Conservation (phyloP, 2,797 vertebrate species). For the Trachurus trachurus region DNA sequence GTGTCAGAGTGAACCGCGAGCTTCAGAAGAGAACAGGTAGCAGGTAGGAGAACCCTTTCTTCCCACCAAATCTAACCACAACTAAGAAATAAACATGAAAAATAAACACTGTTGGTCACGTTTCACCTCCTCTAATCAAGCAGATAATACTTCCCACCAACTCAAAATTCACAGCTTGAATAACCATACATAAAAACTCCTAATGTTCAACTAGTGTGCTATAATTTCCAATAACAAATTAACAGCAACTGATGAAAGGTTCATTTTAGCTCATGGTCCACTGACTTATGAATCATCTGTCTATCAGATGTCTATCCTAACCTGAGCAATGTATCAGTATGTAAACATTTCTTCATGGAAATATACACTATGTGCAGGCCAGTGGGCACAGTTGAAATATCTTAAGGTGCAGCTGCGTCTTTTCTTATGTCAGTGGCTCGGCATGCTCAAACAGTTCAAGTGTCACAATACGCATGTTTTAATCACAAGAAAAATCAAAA, state of each 20-base stretch:
- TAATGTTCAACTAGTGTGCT: conserved; percentile 70
- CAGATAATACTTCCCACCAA: conserved; percentile 61
- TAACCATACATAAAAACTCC: conserved; percentile 58
- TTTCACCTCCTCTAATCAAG: conserved; percentile 51
- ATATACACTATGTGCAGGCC: conserved; percentile 71
- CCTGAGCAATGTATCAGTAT: conserved; percentile 83
- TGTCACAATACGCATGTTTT: conserved; percentile 53
- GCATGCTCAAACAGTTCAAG: conserved; percentile 76
- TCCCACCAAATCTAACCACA: conserved; percentile 53
- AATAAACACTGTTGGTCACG: conserved; percentile 32
- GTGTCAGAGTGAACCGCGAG: conserved; percentile 59
- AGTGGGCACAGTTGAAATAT: conserved; percentile 56
- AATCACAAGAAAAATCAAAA: conserved; percentile 45
- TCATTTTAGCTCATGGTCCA: conserved; percentile 70
- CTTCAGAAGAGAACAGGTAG: conserved; percentile 58
- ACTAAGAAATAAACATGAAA: conserved; percentile 56
- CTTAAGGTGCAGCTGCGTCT: conserved; percentile 66
- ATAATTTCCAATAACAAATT: conserved; percentile 72
- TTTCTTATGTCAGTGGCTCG: conserved; percentile 55
- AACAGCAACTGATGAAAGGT: conserved; percentile 69
- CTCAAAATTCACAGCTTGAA: conserved; percentile 61
- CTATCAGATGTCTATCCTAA: conserved; percentile 77
- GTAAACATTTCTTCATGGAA: conserved; percentile 84
- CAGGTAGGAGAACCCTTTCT: conserved; percentile 51
- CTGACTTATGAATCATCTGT: conserved; percentile 67